These are phyloP conservation scores for Phengaris alcon DNA, from an alignment of 2,888 invertebrate genomes.

Conservation along the genomic window DNA sequence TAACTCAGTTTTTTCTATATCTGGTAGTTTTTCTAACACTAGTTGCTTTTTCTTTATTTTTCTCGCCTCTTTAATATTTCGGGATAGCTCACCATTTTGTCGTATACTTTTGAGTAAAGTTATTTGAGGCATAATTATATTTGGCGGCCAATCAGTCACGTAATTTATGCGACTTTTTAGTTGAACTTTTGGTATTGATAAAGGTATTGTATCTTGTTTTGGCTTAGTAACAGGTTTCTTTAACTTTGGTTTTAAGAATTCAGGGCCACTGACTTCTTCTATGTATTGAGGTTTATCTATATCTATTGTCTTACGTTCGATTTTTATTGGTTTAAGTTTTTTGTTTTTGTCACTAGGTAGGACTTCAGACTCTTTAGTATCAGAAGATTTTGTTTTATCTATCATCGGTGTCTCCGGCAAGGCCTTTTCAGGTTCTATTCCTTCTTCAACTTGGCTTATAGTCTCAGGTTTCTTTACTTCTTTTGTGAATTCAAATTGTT, in stretches of 20 bases:
- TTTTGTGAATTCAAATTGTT: conserved; percentile 51
- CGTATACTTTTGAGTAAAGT: conserved; percentile 77
- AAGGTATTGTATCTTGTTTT: conserved; percentile 63
- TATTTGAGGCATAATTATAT: conserved; percentile 71
- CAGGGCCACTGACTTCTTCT: conserved; percentile 80
- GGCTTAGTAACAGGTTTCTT: conserved; percentile 79
- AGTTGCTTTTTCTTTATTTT: conserved; percentile 80
- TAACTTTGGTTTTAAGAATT: conserved; percentile 84
- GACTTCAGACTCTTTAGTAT: conserved; percentile 32
- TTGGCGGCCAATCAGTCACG: conserved; percentile 81
- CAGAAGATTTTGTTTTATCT: conserved; percentile 27
- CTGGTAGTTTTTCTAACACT: conserved; percentile 77
- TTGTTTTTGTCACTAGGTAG: conserved; percentile 42
- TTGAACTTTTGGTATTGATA: conserved; percentile 82
- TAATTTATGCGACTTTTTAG: conserved; percentile 85
- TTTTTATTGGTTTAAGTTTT: conserved; percentile 76
- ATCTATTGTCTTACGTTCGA: conserved; percentile 82
- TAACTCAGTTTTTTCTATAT: conserved; percentile 75
- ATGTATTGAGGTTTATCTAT: conserved; percentile 82
- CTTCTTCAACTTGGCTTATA: not conserved
- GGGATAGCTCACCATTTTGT: conserved; percentile 83
- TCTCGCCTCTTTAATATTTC: conserved; percentile 85
- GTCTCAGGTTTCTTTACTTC: conserved; percentile 43
- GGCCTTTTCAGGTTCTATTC: conserved; percentile 26
- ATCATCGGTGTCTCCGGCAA: not conserved